Percentiles rank a stretch among this genome's conserved stretches.
These are phyloP conservation scores for Steinernema carpocapsae DNA, from an alignment of 2,888 invertebrate genomes.

Conservation along the genomic window DNA sequence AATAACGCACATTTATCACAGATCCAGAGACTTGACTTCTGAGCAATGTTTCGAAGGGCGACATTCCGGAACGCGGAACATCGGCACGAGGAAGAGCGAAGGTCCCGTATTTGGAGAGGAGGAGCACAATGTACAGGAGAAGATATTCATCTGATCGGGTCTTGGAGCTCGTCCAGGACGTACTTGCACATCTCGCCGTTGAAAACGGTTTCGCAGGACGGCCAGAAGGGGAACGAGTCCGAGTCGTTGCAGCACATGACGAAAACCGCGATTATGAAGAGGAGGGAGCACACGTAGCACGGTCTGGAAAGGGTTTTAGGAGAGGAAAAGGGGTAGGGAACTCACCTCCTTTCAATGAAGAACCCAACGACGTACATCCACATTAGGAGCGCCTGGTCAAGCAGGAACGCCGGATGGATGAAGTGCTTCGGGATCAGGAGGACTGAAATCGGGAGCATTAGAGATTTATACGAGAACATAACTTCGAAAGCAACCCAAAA, in stretches of 20 bases:
- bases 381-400: constrained; percentile 93
- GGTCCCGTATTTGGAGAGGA: constrained; percentile 2
- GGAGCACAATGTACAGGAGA: background rate
- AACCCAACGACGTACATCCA: constrained; percentile 93
- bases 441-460: background rate
- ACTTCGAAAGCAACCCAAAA: constrained; percentile 75
- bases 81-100: background rate
- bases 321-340: constrained; percentile 37
- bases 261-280: constrained; percentile 91
- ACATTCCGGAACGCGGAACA: too few species aligned
- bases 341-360: constrained; percentile 81
- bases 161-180: constrained; percentile 22
- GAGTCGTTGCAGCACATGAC: constrained; percentile 94
- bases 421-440: constrained; percentile 86
- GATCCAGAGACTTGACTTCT: background rate
- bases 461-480: constrained; percentile 24
- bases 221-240: constrained; percentile 91
- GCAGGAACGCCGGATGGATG: constrained; percentile 86
- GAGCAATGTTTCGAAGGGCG: too few species aligned
- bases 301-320: constrained; percentile 75
- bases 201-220: constrained; percentile 59
- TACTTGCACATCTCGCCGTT: constrained; percentile 59
- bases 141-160: background rate
- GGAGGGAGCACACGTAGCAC: constrained; percentile 93
- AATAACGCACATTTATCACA: constrained; percentile 1